These are phyloP conservation scores for Opisthocomus hoazin DNA, from an alignment of 2,113 vertebrate genomes.

Conservation along the genomic window DNA sequence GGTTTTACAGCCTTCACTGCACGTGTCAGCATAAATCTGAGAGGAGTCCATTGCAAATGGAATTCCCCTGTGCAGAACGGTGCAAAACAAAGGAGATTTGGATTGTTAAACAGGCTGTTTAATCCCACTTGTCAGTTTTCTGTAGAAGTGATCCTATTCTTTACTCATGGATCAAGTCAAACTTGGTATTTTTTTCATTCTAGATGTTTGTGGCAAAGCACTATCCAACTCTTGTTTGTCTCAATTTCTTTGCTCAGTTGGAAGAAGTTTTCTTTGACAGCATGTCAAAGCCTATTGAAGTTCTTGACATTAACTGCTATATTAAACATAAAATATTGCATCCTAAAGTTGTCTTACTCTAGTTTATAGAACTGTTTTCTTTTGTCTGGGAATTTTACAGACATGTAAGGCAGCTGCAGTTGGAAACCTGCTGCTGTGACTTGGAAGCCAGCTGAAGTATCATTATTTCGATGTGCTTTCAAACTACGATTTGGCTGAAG, in stretches of 20 bases:
- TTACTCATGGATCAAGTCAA: neutral
- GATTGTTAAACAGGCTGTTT: neutral
- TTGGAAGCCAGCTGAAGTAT: constrained; percentile 12
- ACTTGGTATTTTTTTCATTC: neutral
- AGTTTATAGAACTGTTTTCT: constrained; percentile 28
- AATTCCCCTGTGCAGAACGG: neutral
- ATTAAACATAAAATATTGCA: constrained; percentile 46
- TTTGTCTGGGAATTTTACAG: constrained; percentile 31
- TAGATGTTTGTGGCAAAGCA: neutral
- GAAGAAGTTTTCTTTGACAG: constrained; percentile 5
- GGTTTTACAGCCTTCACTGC: neutral
- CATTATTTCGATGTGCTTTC: neutral
- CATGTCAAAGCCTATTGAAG: neutral
- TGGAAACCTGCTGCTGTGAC: constrained; percentile 20
- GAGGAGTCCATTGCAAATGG: neutral
- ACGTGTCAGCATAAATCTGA: neutral
- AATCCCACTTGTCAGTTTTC: neutral
- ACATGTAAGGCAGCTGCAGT: constrained; percentile 7
- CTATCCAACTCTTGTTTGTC: neutral
- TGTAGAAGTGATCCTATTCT: neutral
- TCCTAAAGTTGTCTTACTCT: neutral
- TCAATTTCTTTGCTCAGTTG: neutral
- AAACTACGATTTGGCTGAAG: neutral
- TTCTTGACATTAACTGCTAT: constrained; percentile 14
- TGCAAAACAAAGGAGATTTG: neutral